Evolutionary conservation across 2,113 vertebrate species (phyloP).

Genomic region (Bagarius yarrelli): DNA sequence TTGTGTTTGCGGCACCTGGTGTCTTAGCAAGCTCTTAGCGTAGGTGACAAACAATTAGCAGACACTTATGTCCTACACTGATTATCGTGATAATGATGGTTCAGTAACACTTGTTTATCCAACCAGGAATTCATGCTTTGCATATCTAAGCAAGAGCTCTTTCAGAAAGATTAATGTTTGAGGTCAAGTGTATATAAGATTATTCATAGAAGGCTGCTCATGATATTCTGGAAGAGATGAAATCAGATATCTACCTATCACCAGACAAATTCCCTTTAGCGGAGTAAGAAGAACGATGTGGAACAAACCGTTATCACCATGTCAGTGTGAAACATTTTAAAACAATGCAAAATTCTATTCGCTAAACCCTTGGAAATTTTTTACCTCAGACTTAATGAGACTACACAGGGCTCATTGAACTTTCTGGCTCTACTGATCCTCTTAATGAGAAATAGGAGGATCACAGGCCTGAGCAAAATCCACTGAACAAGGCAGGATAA

Average conservation of each 20-base stretch:
- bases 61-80: constrained; percentile 40
- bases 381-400: too few relatives aligned
- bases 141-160: background rate
- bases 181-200: background rate
- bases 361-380: background rate
- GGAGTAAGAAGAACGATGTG: background rate
- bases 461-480: background rate
- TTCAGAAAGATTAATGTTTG: background rate
- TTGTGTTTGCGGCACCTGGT: constrained; percentile 27
- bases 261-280: background rate
- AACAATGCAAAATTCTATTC: background rate
- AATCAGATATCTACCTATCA: background rate
- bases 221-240: background rate
- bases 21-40: constrained; percentile 32
- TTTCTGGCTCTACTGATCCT: background rate
- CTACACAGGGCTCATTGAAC: background rate
- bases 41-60: constrained; percentile 48
- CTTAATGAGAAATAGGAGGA: background rate
- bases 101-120: constrained; percentile 34
- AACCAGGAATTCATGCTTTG: constrained; percentile 6
- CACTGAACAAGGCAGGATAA: too few relatives aligned
- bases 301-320: background rate
- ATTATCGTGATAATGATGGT: constrained; percentile 27
- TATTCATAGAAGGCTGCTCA: background rate
- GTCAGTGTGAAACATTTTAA: background rate